Base-by-base conservation (phyloP, 2,888 invertebrate genomes). In the Baccha elongata region DNA sequence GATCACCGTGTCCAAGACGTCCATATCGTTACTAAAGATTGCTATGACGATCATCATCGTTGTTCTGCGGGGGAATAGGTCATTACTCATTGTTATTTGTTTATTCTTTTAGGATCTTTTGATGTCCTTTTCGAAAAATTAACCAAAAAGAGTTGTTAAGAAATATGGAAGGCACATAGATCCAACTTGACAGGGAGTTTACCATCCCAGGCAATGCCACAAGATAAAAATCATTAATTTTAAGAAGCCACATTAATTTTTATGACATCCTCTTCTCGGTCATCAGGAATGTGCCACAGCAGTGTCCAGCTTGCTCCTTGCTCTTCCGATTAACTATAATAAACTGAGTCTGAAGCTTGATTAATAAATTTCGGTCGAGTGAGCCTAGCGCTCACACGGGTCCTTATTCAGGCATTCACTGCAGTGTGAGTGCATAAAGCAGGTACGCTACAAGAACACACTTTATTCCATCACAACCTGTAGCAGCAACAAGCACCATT, bases 221-320 rank as follows among this genome's bases (percentile, higher is more conserved):
- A 79, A 79, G 84, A 84, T 84, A 84, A 84, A 78, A 84, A 84
- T 84, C 84, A 84, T 84, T 84, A 84, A 84, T 84, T 78, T 84
- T 84, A 84, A 84, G 78, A 84, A 84, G 78, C 78, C 78, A 74
- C 78, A 84, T 84, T 84, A 79, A 84, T 84, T 78, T 84, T 78
- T 84, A 78, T 78, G 78, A 84, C 84, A 74, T 84, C 84, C 73
- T 78, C 73, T 69, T 60, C 58, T 67, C 52, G 55, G 67, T 19
- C 52, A 50, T 32, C 60, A 53, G 67, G 69, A 69, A 76, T 62
- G 52, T 37, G 23, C 37, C 53, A 55, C 44, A 42, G 50, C 15
- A 29, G 50, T 15, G 11, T 11, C 32, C 21, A 26, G 42, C 1
- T 15, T 15, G 23, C 40, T 29, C 15, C 40, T 37, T 21, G 21